Conservation (phyloP, 1,140 invertebrate genomes). For the Drosophila jambulina region DNA sequence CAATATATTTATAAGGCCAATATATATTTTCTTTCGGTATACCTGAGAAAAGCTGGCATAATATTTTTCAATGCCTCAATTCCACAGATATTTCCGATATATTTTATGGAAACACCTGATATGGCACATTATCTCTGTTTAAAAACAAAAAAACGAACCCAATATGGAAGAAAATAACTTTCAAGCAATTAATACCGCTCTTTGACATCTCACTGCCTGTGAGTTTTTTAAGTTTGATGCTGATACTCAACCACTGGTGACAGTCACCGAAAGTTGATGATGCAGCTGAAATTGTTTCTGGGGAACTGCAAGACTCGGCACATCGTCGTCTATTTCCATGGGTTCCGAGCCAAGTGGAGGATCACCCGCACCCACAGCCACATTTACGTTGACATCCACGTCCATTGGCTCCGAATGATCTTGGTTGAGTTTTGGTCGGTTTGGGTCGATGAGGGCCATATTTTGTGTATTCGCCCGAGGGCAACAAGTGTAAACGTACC, state of each 20-base stretch:
- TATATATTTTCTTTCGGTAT: too few relatives aligned
- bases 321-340: not conserved
- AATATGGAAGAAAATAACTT: not conserved
- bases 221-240: not conserved
- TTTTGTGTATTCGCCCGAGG: not conserved
- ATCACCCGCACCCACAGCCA: constrained; percentile 3
- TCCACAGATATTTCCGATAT: too few relatives aligned
- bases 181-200: not conserved
- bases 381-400: not conserved
- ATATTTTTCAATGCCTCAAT: too few relatives aligned
- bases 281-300: not conserved
- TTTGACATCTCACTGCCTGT: not conserved
- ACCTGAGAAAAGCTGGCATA: too few relatives aligned
- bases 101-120: too few relatives aligned
- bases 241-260: not conserved
- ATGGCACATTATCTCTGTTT: too few relatives aligned
- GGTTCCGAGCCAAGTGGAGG: constrained; percentile 6
- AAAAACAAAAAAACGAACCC: not conserved
- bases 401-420: constrained; percentile 11
- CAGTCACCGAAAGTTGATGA: not conserved
- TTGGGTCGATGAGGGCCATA: not conserved
- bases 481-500: not conserved
- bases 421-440: not conserved
- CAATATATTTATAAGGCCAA: too few relatives aligned
- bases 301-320: not conserved